These are phyloP conservation scores for Melanotaenia parkinsoni DNA, from an alignment of 2,797 vertebrate genomes.

Conservation along the genomic window DNA sequence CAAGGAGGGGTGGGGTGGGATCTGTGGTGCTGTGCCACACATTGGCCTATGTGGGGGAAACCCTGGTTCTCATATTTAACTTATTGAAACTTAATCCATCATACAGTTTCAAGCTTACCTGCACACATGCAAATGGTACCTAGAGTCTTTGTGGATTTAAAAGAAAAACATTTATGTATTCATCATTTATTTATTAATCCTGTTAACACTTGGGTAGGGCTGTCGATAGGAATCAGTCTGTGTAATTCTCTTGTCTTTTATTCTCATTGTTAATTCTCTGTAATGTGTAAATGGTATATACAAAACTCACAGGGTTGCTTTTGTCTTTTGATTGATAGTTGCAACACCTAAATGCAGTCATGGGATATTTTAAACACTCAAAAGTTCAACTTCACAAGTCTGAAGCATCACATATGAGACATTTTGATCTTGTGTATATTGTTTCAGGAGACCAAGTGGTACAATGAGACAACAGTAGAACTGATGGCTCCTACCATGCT, in stretches of 20 bases:
- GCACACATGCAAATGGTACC: background rate
- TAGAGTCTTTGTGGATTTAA: background rate
- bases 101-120: background rate
- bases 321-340: background rate
- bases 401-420: no score
- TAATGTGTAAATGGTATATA: background rate
- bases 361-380: background rate
- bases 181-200: background rate
- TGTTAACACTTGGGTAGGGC: background rate
- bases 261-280: background rate
- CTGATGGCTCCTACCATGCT: constrained; percentile 96
- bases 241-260: background rate
- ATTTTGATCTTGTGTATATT: background rate
- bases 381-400: background rate
- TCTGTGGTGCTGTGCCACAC: no score
- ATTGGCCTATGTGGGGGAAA: no score
- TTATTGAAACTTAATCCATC: background rate
- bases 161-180: no score
- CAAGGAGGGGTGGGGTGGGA: no score
- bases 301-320: background rate
- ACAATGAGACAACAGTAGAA: constrained; percentile 93
- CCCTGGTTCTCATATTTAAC: background rate
- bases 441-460: constrained; percentile 92
- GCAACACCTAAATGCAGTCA: background rate
- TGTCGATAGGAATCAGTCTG: background rate